Percentiles rank a stretch among this genome's conserved stretches.
phyloP scores from a whole-genome alignment of 2,888 invertebrate genomes.

The Clusia tigrina region DNA sequence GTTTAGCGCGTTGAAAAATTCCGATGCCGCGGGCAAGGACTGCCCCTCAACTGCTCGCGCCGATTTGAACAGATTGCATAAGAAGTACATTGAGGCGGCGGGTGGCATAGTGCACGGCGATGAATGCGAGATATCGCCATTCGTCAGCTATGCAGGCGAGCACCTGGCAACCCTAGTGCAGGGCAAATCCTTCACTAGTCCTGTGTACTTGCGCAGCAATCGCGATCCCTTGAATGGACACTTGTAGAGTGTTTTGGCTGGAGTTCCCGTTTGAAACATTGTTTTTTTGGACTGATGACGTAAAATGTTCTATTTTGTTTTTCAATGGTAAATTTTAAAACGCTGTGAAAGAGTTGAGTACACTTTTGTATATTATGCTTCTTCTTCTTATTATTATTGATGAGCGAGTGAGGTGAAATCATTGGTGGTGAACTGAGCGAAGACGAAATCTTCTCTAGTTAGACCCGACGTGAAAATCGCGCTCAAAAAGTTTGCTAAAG shows the following conservation, averaged over 20 bases:
- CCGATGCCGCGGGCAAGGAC: constrained; percentile 86
- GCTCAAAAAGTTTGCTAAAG: no score
- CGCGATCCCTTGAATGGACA: constrained; percentile 60
- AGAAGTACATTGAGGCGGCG: constrained; percentile 79
- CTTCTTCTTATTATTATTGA: no score
- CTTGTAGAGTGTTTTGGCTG: constrained; percentile 49
- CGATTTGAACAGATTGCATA: constrained; percentile 80
- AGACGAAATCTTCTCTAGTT: no score
- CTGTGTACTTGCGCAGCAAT: constrained; percentile 69
- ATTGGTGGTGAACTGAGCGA: no score
- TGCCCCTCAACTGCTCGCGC: constrained; percentile 87
- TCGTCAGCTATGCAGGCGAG: constrained; percentile 91
- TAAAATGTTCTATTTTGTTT: not conserved
- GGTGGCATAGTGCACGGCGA: constrained; percentile 77
- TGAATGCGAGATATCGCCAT: constrained; percentile 89
- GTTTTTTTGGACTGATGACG: not conserved
- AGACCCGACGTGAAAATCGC: no score
- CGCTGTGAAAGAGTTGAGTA: no score
- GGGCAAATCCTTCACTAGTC: constrained; percentile 74
- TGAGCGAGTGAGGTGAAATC: no score
- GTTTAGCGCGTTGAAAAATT: constrained; percentile 97
- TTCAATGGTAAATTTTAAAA: not conserved
- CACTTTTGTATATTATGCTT: no score
- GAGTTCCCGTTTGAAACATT: not conserved
- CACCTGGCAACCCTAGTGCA: constrained; percentile 74